Evolutionary conservation across 2,888 invertebrate genomes (phyloP).

Genomic region (Lamproptera curius): DNA sequence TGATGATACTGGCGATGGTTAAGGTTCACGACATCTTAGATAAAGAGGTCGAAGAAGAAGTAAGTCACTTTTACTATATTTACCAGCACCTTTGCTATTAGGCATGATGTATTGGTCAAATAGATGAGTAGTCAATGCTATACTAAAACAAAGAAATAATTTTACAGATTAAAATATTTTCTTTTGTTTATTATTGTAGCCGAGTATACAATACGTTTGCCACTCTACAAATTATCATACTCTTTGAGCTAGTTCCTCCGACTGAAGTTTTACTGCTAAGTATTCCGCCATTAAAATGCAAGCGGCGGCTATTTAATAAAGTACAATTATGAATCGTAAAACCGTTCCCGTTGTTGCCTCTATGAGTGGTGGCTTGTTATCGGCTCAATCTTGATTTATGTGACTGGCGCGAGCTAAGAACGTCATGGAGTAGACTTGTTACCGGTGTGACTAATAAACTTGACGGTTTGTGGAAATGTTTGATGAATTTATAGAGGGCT

Average conservation of each 20-base stretch:
- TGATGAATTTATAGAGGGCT: constrained; percentile 15
- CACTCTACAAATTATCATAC: too few relatives aligned
- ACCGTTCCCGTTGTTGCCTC: constrained; percentile 68
- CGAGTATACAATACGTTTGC: too few relatives aligned
- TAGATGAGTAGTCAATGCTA: too few relatives aligned
- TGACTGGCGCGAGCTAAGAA: constrained; percentile 38
- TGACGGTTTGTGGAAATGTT: constrained; percentile 19
- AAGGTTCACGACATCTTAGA: too few relatives aligned
- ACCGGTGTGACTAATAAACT: constrained; percentile 5
- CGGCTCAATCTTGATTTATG: constrained; percentile 73
- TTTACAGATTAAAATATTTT: too few relatives aligned
- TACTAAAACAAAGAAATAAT: too few relatives aligned
- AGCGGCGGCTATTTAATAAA: constrained; percentile 70
- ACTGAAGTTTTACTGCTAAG: constrained; percentile 38
- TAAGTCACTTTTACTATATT: too few relatives aligned
- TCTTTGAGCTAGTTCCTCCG: constrained; percentile 21
- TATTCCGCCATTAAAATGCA: constrained; percentile 64
- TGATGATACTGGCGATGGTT: too few relatives aligned
- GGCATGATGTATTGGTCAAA: too few relatives aligned
- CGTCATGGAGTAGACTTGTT: constrained; percentile 29
- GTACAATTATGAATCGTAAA: constrained; percentile 77
- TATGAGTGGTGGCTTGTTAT: constrained; percentile 70
- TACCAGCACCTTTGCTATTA: too few relatives aligned
- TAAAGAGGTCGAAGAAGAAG: too few relatives aligned
- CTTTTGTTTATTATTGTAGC: too few relatives aligned